A percentile compares a stretch with the other conserved stretches of the same genome.
Conservation (phyloP, 2,888 invertebrate species). For the Nemoura dubitans region DNA sequence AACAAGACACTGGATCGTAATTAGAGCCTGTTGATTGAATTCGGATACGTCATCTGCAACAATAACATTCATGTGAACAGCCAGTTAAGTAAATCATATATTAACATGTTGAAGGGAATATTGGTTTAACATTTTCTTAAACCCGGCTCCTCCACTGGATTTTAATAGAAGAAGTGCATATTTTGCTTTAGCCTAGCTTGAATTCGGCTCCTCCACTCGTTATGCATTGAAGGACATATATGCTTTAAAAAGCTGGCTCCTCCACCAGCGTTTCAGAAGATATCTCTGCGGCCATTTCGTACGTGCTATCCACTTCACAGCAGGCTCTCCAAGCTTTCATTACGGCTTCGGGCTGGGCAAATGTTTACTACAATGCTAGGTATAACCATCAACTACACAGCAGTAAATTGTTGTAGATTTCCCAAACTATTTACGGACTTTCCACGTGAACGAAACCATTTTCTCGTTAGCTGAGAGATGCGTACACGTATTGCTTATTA, state of each 20-base stretch:
- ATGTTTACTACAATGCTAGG: neutral
- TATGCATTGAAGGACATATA: too few relatives aligned
- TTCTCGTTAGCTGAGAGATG: conserved; percentile 3
- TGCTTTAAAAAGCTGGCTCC: neutral
- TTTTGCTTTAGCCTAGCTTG: too few relatives aligned
- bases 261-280: neutral
- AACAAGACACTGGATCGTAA: neutral
- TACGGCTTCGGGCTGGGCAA: neutral
- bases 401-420: conserved; percentile 12
- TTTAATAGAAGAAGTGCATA: neutral
- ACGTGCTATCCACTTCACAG: neutral
- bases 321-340: neutral
- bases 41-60: neutral
- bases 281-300: too few relatives aligned
- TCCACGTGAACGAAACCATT: conserved; percentile 4
- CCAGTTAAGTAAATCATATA: neutral
- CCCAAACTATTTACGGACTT: neutral
- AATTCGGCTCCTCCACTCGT: too few relatives aligned
- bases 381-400: neutral
- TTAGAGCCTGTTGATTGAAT: neutral
- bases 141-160: neutral
- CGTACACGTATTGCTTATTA: conserved; percentile 7
- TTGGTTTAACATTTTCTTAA: too few relatives aligned
- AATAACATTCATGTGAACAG: neutral
- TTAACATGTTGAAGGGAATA: neutral